Evolutionary conservation across 2,888 invertebrate species (phyloP), one percentile per base, ranked within the genome.

Genomic region (Embidobia sp.): DNA sequence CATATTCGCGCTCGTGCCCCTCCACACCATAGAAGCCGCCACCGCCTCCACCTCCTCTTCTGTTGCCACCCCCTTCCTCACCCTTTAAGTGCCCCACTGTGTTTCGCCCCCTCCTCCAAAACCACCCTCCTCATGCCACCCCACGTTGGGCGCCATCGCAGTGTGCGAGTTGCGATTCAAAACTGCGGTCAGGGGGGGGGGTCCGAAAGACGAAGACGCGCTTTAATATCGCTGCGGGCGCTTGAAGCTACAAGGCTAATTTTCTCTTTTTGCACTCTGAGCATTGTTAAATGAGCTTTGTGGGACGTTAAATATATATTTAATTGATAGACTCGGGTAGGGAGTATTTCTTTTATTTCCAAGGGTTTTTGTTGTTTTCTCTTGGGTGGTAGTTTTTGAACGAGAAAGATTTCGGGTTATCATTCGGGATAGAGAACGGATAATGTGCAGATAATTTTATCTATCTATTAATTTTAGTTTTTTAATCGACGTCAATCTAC

Each of bases 111-210:
- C 42, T 42, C 42, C 44, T 10, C 29, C 26, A 15, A 44, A 33
- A 19, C 44, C 8, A 3, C 35, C 33, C 22, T 51, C 48, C 40
- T 15, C n/a, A n/a, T 15, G 1, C 40, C 35, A 13, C 48, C 37
- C 31, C 35, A 67, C 63, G 63, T 18, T 49, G 46, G 64, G 66
- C 67, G 69, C 69, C 73, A 77, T 61, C 77, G 75, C 64, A 78
- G 61, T 84, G 85, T 83, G 85, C 83, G 82, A 82, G 85, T 79
- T 80, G 79, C 82, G 78, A 84, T 85, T 86, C 83, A 83, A 85
- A 85, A 85, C 82, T 82, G 81, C 74, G 84, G 80, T 83, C 82
- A 81, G 82, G 78, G 80, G 79, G 79, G 78, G 51, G 6, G 22
- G 22, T 22, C 53, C 81, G 80, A 81, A 83, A 80, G 66, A 57